These are phyloP conservation scores for Menura novaehollandiae DNA, from an alignment of 2,113 vertebrate species.

Conservation along the genomic window DNA sequence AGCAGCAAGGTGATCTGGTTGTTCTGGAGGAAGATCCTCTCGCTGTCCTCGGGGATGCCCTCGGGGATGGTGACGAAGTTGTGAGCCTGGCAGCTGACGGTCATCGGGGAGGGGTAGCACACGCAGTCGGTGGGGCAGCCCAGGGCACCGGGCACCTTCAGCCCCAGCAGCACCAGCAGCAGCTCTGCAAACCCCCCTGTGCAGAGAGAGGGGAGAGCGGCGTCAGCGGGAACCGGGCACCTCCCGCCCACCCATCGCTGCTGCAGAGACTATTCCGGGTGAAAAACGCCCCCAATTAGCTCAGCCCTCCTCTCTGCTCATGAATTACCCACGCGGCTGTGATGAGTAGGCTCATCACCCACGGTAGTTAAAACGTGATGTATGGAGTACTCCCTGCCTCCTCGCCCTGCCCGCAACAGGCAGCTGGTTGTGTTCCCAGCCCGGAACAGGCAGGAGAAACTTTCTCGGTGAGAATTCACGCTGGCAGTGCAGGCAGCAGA, in stretches of 20 bases:
- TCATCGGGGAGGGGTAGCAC: slow-evolving; percentile 95
- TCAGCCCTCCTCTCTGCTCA: not conserved
- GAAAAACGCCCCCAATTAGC: slow-evolving; percentile 5
- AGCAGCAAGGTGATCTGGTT: slow-evolving; percentile 92
- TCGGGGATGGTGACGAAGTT: slow-evolving; percentile 89
- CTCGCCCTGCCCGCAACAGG: not conserved
- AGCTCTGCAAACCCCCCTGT: slow-evolving; percentile 86
- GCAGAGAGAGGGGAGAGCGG: slow-evolving; percentile 52
- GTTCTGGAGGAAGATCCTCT: slow-evolving; percentile 95
- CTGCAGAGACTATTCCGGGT: not conserved
- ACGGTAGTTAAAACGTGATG: not conserved
- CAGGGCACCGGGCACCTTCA: slow-evolving; percentile 77
- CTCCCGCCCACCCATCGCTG: not conserved
- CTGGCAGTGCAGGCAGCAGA: not conserved
- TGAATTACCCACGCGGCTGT: not conserved
- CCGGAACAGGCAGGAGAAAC: not conserved
- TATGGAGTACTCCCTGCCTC: not conserved
- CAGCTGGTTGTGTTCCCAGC: not conserved
- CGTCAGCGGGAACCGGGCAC: slow-evolving; percentile 33
- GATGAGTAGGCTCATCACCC: not conserved
- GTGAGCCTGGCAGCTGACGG: slow-evolving; percentile 96
- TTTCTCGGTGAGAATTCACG: not conserved
- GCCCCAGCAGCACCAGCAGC: slow-evolving; percentile 85
- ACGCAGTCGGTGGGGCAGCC: slow-evolving; percentile 91
- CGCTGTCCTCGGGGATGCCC: slow-evolving; percentile 91